Evolutionary conservation across 2,113 vertebrate genomes (phyloP).

Genomic region (Geococcyx californianus): DNA sequence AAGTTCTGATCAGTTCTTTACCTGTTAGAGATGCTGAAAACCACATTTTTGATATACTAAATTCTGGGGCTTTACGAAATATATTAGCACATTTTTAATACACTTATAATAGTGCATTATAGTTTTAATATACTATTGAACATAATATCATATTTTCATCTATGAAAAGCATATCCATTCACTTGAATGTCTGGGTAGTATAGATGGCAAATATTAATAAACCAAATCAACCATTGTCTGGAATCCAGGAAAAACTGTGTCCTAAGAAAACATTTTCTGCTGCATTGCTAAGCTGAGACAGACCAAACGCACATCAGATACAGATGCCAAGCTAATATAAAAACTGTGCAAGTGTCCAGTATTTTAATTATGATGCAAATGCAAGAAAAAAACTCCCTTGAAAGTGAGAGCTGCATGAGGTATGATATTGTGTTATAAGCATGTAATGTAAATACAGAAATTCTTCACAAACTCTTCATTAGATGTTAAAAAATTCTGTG

Average conservation of each 20-base stretch:
- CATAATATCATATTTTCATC: neutral
- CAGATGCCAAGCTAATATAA: neutral
- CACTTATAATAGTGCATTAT: no score
- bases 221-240: neutral
- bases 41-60: neutral
- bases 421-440: neutral
- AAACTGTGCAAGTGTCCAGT: neutral
- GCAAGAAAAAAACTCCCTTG: neutral
- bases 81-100: neutral
- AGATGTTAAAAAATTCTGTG: neutral
- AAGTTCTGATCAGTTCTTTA: neutral
- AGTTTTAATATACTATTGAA: neutral
- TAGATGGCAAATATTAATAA: neutral
- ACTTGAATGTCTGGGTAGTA: neutral
- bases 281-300: neutral
- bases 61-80: neutral
- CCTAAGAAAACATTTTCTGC: neutral
- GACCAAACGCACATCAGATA: neutral
- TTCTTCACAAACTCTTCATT: neutral
- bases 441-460: neutral
- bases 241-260: neutral
- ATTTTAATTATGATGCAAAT: neutral
- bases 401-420: neutral
- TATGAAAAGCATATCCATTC: neutral
- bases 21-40: neutral